Evolutionary conservation across 2,113 vertebrate species (phyloP).

Genomic region (Sander lucioperca): DNA sequence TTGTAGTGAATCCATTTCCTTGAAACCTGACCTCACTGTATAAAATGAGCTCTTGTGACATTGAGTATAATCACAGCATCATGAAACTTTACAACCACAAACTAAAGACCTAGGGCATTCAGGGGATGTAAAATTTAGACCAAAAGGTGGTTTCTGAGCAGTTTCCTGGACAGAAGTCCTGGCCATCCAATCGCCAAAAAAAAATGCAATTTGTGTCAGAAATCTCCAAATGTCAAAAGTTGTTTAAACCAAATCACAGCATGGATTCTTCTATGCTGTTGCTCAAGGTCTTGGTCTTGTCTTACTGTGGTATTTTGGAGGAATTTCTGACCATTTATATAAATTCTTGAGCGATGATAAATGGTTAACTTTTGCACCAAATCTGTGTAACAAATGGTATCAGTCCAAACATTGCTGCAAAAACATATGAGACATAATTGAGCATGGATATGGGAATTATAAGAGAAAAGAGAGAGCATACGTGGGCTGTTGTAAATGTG

Average conservation of each 20-base stretch:
- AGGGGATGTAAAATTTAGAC: not conserved
- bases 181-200: too few relatives aligned
- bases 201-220: not conserved
- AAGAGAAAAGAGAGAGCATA: too few relatives aligned
- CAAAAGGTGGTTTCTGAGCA: not conserved
- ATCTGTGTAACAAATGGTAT: not conserved
- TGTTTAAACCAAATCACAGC: not conserved
- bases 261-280: not conserved
- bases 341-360: not conserved
- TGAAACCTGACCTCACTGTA: not conserved
- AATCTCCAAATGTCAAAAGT: not conserved
- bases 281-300: not conserved
- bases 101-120: not conserved
- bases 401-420: not conserved
- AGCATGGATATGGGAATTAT: not conserved
- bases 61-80: not conserved
- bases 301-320: not conserved
- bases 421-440: not conserved
- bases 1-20: not conserved
- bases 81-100: not conserved
- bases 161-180: not conserved
- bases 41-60: not conserved
- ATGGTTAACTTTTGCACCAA: not conserved
- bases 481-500: too few relatives aligned
- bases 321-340: not conserved